Base-by-base conservation (phyloP, 2,888 invertebrate species). In the Notocelia uddmanniana region DNA sequence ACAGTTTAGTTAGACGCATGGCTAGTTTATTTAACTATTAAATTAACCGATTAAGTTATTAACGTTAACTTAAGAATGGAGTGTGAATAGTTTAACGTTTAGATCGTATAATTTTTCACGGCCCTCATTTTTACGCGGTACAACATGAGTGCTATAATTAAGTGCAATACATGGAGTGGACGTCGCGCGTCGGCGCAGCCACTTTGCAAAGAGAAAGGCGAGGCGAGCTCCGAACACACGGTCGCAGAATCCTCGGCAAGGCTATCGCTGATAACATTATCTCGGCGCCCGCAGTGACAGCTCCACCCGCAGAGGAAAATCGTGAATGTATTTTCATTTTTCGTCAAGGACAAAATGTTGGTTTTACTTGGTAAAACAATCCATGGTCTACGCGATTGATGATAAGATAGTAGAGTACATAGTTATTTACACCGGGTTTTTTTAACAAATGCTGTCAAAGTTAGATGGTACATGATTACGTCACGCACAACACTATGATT, bases 211-310 rank as follows among this genome's bases (percentile, higher is more conserved):
- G 76, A 77, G 78, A 76, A 78, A 79, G 74, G 74, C 73, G 64
- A 50, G 63, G 59, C 23, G 57, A 69, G 68, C 55, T 11, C 54
- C n/a, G n/a, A 19, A 77, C 81, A 81, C 79, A 80, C 82, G 81
- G 83, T 78, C 87, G 88, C 85, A 91, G 91, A 92, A 91, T 91
- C 90, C 82, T 81, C 86, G 83, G 85, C 92, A 87, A 92, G 93
- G 93, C 91, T 91, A 90, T 89, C 87, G 83, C 85, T 89, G 92
- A 92, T 93, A 92, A 89, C 88, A 89, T 91, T 93, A 93, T 92
- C 92, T 90, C 82, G 79, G 58, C 63, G 58, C 48, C 31, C 64
- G 69, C 69, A 74, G 75, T 76, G 76, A 77, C 77, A 79, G 75
- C 77, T 75, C 79, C 76, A 75, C 57, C 69, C 62, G 63, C 64